These are phyloP conservation scores for Meta bourneti DNA, from an alignment of 2,888 invertebrate genomes.

Conservation along the genomic window DNA sequence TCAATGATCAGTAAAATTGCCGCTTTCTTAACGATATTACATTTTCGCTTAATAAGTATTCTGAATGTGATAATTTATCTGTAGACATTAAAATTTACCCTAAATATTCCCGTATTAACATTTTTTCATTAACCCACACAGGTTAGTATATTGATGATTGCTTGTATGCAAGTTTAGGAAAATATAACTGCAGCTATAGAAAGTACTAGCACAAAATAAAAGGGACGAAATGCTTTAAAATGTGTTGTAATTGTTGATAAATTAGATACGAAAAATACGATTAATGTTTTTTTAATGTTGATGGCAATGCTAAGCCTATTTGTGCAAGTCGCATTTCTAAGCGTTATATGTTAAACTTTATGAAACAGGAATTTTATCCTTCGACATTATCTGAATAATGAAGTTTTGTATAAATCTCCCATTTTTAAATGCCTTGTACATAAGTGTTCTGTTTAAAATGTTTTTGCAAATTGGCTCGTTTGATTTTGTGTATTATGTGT, in stretches of 20 bases:
- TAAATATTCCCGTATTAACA: not conserved
- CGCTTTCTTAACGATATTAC: not conserved
- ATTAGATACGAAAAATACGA: not conserved
- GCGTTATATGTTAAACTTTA: constrained; percentile 7
- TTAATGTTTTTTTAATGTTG: constrained; percentile 6
- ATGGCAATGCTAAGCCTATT: not conserved
- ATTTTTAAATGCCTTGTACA: constrained; percentile 49
- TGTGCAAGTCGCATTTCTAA: not conserved
- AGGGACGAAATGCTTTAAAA: not conserved
- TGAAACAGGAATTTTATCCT: not conserved
- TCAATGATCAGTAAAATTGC: too few relatives aligned
- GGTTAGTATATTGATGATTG: not conserved
- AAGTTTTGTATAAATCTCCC: constrained; percentile 30
- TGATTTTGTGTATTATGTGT: constrained; percentile 33
- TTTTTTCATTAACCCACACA: too few relatives aligned
- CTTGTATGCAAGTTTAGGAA: not conserved
- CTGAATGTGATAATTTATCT: not conserved
- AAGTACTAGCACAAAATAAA: not conserved
- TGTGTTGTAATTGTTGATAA: not conserved
- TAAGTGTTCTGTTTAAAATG: constrained; percentile 58
- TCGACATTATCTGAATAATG: constrained; percentile 2
- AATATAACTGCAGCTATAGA: constrained; percentile 29
- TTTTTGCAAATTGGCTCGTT: constrained; percentile 52
- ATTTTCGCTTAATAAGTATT: too few relatives aligned
- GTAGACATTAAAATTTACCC: not conserved